Percentiles rank a stretch among this genome's conserved stretches.
Conservation (phyloP, 2,888 invertebrate genomes). For the Rhodophaea formosa region DNA sequence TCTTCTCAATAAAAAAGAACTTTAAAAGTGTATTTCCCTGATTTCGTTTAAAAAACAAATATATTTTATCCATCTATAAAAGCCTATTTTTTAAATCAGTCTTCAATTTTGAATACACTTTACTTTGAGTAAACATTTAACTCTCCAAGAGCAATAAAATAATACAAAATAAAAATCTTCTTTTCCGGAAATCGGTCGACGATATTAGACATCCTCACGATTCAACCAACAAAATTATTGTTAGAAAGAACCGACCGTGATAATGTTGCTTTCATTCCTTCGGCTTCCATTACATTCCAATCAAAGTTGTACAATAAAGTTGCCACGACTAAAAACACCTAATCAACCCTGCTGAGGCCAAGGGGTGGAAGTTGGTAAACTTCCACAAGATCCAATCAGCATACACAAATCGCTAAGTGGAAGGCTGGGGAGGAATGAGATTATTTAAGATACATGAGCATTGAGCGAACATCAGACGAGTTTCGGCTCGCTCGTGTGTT, state of each 20-base stretch:
- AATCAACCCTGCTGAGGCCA: slow-evolving; percentile 46
- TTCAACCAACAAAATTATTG: slow-evolving; percentile 43
- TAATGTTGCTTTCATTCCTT: slow-evolving; percentile 47
- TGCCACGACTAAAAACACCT: slow-evolving; percentile 52
- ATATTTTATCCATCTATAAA: no score
- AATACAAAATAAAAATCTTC: slow-evolving; percentile 12
- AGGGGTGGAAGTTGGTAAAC: slow-evolving; percentile 33
- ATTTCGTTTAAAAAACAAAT: no score
- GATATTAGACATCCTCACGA: slow-evolving; percentile 23
- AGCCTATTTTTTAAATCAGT: no score
- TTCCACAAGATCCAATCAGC: slow-evolving; percentile 53
- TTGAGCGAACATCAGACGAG: slow-evolving; percentile 31
- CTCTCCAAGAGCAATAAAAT: no score
- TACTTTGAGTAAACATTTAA: no score
- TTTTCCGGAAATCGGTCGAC: no score
- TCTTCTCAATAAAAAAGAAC: no score
- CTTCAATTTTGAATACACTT: no score
- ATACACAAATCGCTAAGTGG: slow-evolving; percentile 58
- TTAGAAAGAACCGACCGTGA: slow-evolving; percentile 40
- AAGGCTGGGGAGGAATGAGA: slow-evolving; percentile 40
- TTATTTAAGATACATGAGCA: slow-evolving; percentile 33
- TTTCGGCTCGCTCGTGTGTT: slow-evolving; percentile 21
- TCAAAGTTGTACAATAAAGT: slow-evolving; percentile 65
- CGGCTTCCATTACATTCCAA: slow-evolving; percentile 58
- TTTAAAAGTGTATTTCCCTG: no score